phyloP scores from a whole-genome alignment of 2,888 invertebrate genomes.

The Phania funesta region DNA sequence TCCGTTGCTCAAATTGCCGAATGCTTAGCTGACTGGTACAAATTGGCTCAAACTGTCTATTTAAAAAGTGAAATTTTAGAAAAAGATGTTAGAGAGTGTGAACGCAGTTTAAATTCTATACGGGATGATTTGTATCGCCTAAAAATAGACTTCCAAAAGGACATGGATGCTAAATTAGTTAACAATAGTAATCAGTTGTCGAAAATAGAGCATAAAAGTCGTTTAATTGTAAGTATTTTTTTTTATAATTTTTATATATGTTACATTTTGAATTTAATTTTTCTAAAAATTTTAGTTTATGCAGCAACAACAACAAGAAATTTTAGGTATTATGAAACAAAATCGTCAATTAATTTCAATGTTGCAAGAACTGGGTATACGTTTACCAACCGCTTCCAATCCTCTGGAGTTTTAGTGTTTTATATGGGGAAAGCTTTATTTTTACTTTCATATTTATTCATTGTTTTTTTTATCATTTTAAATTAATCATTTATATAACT shows the following conservation, averaged over 20 bases:
- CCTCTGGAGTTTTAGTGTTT: conserved; percentile 24
- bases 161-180: conserved; percentile 73
- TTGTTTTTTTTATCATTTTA: background rate
- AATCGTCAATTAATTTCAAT: conserved; percentile 77
- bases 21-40: conserved; percentile 92
- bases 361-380: conserved; percentile 71
- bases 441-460: background rate
- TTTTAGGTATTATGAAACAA: conserved; percentile 74
- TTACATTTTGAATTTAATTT: conserved; percentile 12
- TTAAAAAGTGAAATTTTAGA: conserved; percentile 90
- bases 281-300: conserved; percentile 72
- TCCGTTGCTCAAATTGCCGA: conserved; percentile 89
- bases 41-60: conserved; percentile 92
- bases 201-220: conserved; percentile 76
- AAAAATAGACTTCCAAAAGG: conserved; percentile 76
- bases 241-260: too few relatives aligned
- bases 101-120: conserved; percentile 75
- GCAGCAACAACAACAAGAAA: conserved; percentile 77
- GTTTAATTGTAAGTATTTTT: conserved; percentile 73
- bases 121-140: conserved; percentile 77
- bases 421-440: background rate
- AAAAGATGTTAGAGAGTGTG: conserved; percentile 81
- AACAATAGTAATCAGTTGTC: conserved; percentile 75
- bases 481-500: background rate
- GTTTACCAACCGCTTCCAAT: conserved; percentile 39